A percentile compares a stretch with the other conserved stretches of the same genome.
Evolutionary conservation across 2,797 vertebrate genomes (phyloP).

Genomic region (Myotis pilosus): DNA sequence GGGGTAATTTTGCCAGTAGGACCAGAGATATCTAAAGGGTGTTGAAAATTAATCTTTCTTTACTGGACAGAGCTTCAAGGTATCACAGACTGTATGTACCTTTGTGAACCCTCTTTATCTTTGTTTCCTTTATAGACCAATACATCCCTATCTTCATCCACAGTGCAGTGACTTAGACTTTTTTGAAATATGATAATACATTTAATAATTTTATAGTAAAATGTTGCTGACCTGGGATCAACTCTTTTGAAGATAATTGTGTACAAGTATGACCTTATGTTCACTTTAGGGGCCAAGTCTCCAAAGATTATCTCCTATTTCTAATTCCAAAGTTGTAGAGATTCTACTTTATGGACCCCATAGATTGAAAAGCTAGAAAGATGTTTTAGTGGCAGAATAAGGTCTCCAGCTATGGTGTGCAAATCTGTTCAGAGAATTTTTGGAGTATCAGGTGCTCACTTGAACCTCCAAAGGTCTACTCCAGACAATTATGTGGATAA

Average conservation of each 20-base stretch:
- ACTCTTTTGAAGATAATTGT: neutral
- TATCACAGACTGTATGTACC: neutral
- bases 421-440: neutral
- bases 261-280: neutral
- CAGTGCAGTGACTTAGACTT: neutral
- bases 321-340: neutral
- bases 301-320: neutral
- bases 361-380: neutral
- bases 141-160: rapidly evolving
- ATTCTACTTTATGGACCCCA: neutral
- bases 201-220: neutral
- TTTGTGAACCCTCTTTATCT: neutral
- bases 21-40: neutral
- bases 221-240: neutral
- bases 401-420: neutral
- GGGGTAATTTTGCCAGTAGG: neutral
- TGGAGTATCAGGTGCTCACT: neutral
- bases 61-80: neutral
- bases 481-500: neutral
- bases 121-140: neutral
- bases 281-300: neutral
- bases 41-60: neutral
- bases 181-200: neutral
- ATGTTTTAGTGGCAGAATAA: neutral
- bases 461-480: neutral